A percentile compares a stretch with the other conserved stretches of the same genome.
Evolutionary conservation across 37 sponge, comb jelly and placozoan species (phyloP).

Genomic region (Crambe crambe): DNA sequence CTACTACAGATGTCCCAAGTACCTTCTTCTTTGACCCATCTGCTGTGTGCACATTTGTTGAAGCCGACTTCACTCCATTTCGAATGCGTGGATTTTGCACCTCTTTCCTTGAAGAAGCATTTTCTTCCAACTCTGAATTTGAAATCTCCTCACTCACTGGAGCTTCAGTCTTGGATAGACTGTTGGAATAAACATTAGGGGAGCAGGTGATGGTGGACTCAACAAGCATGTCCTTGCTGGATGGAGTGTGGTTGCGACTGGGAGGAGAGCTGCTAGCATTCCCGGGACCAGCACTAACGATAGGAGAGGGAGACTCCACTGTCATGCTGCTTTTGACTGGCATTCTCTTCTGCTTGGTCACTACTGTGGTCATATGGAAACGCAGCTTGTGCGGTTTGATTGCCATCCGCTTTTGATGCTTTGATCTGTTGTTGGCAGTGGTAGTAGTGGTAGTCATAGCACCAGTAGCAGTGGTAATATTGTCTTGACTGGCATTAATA

Average conservation of each 20-base stretch:
- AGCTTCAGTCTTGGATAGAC: neutral
- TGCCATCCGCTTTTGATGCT: neutral
- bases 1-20: neutral
- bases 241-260: neutral
- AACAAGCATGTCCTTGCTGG: neutral
- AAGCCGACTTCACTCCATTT: neutral
- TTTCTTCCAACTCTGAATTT: neutral
- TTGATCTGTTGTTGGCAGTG: neutral
- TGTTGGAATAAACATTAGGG: conserved; percentile 18
- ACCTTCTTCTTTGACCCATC: no score
- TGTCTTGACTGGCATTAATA: neutral
- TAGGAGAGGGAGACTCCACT: conserved; percentile 13
- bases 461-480: no score
- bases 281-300: neutral
- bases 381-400: conserved; percentile 37
- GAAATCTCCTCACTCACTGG: neutral
- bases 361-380: conserved; percentile 63
- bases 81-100: neutral
- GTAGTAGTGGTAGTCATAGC: neutral
- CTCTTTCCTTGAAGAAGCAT: neutral
- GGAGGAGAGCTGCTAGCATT: neutral
- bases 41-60: neutral
- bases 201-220: conserved; percentile 16
- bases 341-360: conserved; percentile 20
- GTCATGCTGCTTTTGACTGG: conserved; percentile 14